phyloP scores from a whole-genome alignment of 2,113 vertebrate species.

The Muscicapa adusta region DNA sequence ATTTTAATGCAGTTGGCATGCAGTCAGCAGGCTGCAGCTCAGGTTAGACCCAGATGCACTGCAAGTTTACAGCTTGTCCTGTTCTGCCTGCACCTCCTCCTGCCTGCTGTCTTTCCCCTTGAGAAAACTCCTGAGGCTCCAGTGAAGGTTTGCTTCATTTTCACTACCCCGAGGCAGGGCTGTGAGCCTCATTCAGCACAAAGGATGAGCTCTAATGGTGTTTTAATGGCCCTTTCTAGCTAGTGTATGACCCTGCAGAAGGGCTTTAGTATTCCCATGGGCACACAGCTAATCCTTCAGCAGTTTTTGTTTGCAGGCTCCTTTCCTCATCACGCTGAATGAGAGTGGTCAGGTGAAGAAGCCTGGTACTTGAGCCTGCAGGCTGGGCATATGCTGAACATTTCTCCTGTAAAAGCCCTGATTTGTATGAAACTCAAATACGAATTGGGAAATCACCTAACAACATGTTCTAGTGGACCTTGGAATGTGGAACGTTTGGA shows the following conservation, averaged over 20 bases:
- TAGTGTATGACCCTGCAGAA: neutral
- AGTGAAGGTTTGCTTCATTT: neutral
- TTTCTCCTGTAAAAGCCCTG: neutral
- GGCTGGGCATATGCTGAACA: neutral
- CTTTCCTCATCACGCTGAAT: neutral
- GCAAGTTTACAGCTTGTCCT: neutral
- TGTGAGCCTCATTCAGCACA: neutral
- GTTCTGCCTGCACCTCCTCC: neutral
- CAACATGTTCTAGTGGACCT: neutral
- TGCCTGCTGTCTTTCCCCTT: neutral
- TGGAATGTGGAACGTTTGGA: neutral
- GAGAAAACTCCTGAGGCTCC: neutral
- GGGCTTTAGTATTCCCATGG: neutral
- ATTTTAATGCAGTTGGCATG: neutral
- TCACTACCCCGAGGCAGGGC: neutral
- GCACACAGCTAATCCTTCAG: neutral
- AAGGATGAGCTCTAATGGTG: neutral
- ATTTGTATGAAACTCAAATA: neutral
- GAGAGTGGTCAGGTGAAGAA: neutral
- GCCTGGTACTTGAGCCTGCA: neutral
- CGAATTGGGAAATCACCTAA: neutral
- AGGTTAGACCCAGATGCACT: neutral
- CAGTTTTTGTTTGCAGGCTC: neutral
- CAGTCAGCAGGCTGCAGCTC: neutral
- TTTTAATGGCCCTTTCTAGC: slow-evolving; percentile 1